A percentile compares a stretch with the other conserved stretches of the same genome.
Conservation (phyloP, 2,797 vertebrate genomes). For the Sternarchorhynchus goeldii region DNA sequence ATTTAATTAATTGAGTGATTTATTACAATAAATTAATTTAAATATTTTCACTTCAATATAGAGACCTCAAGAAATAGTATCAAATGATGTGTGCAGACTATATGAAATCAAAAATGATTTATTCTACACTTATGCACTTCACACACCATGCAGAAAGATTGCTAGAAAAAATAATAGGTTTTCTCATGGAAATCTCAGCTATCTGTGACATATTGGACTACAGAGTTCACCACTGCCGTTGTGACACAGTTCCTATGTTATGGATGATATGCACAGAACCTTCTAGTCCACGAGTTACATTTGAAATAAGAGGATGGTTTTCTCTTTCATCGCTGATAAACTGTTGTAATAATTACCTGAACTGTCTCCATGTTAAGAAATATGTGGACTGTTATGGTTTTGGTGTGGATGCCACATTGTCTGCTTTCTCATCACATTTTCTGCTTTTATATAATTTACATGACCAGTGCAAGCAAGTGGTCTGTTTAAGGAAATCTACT, state of each 20-base stretch:
- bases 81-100: no score
- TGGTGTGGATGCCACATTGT: background rate
- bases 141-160: no score
- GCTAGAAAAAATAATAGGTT: background rate
- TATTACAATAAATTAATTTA: no score
- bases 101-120: no score
- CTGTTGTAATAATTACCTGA: no score
- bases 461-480: no score
- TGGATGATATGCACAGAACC: slow-evolving; percentile 56
- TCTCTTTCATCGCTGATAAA: slow-evolving; percentile 37
- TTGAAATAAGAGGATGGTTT: slow-evolving; percentile 55
- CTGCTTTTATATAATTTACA: background rate
- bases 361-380: slow-evolving; percentile 10
- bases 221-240: slow-evolving; percentile 44
- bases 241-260: slow-evolving; percentile 51
- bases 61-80: no score
- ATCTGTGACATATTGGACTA: slow-evolving; percentile 54
- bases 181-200: slow-evolving; percentile 40
- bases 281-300: slow-evolving; percentile 61
- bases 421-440: background rate
- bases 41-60: no score
- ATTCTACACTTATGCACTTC: no score
- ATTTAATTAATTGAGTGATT: no score
- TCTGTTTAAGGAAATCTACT: background rate
- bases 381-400: background rate